These are phyloP conservation scores for Erebia epiphron DNA, from an alignment of 2,888 invertebrate species.

Conservation along the genomic window DNA sequence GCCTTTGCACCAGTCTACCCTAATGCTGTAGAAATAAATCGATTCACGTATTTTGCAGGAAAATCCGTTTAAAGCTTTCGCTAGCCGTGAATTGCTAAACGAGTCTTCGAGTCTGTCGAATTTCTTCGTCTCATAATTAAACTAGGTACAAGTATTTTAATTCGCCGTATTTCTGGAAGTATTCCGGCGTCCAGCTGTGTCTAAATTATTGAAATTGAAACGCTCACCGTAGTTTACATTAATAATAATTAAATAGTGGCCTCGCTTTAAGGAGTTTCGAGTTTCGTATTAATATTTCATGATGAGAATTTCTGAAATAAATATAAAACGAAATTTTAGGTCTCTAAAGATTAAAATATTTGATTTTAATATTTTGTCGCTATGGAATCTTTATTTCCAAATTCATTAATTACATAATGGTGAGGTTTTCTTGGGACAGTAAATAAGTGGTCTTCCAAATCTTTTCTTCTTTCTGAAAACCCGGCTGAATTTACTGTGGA, in stretches of 20 bases:
- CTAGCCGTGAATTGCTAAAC: not conserved
- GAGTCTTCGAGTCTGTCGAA: not conserved
- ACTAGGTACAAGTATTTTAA: constrained; percentile 15
- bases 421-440: too few relatives aligned
- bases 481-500: too few relatives aligned
- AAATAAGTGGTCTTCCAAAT: too few relatives aligned
- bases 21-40: too few relatives aligned
- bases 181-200: constrained; percentile 15
- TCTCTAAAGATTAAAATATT: not conserved
- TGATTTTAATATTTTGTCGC: not conserved
- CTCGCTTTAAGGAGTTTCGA: constrained; percentile 5
- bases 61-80: not conserved
- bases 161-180: constrained; percentile 2
- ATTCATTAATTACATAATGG: not conserved
- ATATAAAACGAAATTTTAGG: constrained; percentile 1
- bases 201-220: constrained; percentile 37
- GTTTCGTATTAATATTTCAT: constrained; percentile 15
- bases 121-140: constrained; percentile 11
- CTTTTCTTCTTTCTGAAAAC: too few relatives aligned
- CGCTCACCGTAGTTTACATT: constrained; percentile 23
- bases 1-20: too few relatives aligned
- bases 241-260: constrained; percentile 30
- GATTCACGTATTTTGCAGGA: not conserved
- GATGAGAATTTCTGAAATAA: constrained; percentile 16
- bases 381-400: not conserved